Evolutionary conservation across 2,797 vertebrate species (phyloP).

Genomic region (Sebastes nivosus): DNA sequence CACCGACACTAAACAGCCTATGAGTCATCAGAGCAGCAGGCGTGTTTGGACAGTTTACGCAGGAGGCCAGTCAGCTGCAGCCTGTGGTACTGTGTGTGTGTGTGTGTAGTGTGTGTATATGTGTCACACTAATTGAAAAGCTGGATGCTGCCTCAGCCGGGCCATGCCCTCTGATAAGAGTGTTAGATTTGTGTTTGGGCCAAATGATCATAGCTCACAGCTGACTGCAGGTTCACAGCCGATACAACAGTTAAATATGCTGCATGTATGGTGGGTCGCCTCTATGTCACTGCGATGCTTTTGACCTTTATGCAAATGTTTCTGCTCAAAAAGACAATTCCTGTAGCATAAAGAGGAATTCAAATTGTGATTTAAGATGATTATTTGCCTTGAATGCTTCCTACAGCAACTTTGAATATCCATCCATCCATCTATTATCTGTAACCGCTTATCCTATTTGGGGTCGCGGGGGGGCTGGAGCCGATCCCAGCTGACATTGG

Average conservation of each 20-base stretch:
- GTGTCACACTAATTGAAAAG: constrained; percentile 40
- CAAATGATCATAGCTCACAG: constrained; percentile 20
- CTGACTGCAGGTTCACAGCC: constrained; percentile 33
- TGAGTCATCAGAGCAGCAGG: constrained; percentile 58
- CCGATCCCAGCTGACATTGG: too few species aligned
- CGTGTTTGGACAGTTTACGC: constrained; percentile 51
- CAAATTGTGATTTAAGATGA: background rate
- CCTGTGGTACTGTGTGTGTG: background rate
- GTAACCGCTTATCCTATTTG: too few species aligned
- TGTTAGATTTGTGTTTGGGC: constrained; percentile 28
- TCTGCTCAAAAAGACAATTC: background rate
- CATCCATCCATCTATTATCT: too few species aligned
- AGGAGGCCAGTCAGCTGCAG: constrained; percentile 39
- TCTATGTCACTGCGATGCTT: background rate
- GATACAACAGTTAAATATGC: background rate
- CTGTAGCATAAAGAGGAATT: background rate
- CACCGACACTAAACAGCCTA: constrained; percentile 27
- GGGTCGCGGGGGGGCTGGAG: too few species aligned
- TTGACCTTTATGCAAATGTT: background rate
- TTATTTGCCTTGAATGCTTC: background rate
- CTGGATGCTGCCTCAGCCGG: constrained; percentile 31
- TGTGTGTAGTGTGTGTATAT: constrained; percentile 3
- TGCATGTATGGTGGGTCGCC: background rate
- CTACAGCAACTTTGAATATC: background rate
- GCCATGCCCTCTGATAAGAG: constrained; percentile 8